phyloP scores from a whole-genome alignment of 2,113 vertebrate genomes.

The Fregata magnificens region DNA sequence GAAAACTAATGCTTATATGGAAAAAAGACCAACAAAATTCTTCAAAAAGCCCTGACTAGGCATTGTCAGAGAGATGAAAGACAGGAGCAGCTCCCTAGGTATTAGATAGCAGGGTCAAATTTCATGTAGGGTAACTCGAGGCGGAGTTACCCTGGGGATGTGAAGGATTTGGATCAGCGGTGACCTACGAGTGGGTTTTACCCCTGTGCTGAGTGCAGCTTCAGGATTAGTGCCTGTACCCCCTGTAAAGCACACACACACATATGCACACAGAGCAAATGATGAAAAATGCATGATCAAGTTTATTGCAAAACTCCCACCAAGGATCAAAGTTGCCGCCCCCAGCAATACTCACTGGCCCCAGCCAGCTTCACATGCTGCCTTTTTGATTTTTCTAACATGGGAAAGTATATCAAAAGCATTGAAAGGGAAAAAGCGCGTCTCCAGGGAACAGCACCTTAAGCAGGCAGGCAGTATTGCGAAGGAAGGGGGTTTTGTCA shows the following conservation, averaged over 20 bases:
- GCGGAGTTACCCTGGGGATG: background rate
- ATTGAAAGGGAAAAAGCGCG: background rate
- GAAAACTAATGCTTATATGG: background rate
- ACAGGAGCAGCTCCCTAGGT: background rate
- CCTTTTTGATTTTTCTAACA: background rate
- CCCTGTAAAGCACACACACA: background rate
- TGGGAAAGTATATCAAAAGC: slow-evolving; percentile 20
- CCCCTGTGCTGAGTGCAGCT: background rate
- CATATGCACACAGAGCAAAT: background rate
- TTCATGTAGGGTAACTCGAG: background rate
- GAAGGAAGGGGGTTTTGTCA: background rate
- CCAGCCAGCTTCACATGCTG: background rate
- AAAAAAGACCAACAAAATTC: background rate
- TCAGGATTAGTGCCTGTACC: background rate
- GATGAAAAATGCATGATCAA: slow-evolving; percentile 30
- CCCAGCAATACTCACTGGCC: background rate
- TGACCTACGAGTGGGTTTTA: background rate
- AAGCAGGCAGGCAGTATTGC: background rate
- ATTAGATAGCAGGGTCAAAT: background rate
- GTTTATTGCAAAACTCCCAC: background rate
- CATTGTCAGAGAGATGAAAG: slow-evolving; percentile 18
- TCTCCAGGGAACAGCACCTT: background rate
- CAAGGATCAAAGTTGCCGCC: background rate
- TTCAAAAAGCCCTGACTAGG: background rate
- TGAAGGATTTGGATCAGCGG: background rate